These are phyloP conservation scores for Oreocharis arfaki DNA, from an alignment of 2,113 vertebrate genomes.

Conservation along the genomic window DNA sequence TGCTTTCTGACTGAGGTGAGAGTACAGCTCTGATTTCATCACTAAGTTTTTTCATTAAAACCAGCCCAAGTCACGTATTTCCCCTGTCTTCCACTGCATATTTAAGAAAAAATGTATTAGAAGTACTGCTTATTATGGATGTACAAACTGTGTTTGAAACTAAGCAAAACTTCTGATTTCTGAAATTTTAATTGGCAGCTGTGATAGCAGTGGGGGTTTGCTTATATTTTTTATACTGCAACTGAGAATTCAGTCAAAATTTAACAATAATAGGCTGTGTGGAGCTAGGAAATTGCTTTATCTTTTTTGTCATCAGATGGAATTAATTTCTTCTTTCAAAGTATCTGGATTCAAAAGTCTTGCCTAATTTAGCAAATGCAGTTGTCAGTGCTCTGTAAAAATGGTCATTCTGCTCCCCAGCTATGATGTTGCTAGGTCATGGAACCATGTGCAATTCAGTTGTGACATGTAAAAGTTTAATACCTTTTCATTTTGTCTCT, in stretches of 20 bases:
- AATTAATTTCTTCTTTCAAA: background rate
- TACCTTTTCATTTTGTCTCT: background rate
- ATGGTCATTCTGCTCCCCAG: background rate
- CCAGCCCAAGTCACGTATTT: background rate
- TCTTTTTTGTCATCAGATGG: background rate
- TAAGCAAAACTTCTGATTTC: background rate
- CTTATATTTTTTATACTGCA: background rate
- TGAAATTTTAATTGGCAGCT: background rate
- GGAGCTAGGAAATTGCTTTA: background rate
- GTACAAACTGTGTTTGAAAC: background rate
- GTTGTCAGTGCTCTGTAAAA: background rate
- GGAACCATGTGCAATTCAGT: background rate
- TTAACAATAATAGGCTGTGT: background rate
- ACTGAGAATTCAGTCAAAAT: background rate
- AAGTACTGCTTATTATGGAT: background rate
- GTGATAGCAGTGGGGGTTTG: background rate
- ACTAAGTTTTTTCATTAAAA: background rate
- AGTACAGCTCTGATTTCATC: background rate
- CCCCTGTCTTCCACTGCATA: background rate
- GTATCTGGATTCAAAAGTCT: background rate
- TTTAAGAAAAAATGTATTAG: background rate
- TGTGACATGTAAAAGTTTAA: background rate
- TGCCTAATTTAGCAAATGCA: background rate
- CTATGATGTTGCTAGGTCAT: background rate
- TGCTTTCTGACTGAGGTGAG: background rate